Base-by-base conservation (phyloP, 2,888 invertebrate genomes). In the Piscicola geometra region DNA sequence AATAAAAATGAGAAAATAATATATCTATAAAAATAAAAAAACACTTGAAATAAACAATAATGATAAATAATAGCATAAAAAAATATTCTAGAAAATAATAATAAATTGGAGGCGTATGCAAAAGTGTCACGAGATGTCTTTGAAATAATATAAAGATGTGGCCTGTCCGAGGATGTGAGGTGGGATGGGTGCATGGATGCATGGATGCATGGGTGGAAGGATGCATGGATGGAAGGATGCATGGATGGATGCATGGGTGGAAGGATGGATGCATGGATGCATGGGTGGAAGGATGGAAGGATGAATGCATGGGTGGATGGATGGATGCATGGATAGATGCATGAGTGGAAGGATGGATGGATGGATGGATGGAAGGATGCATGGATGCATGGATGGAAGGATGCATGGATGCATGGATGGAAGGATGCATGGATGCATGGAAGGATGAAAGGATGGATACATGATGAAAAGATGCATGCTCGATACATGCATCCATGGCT, bases 11-110 rank as follows among this genome's bases (percentile, higher is more conserved):
- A n/a, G n/a, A n/a, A n/a, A n/a, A n/a, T n/a, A n/a, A n/a, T n/a
- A n/a, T n/a, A n/a, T n/a, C n/a, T n/a, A n/a, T n/a, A n/a, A n/a
- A n/a, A n/a, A n/a, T n/a, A n/a, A n/a, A n/a, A n/a, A n/a, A n/a
- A n/a, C n/a, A n/a, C n/a, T n/a, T 41, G 41, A 64, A 64, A n/a
- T 3, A 64, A 64, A 21, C 9, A 30, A 68, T 9, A 28, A 68
- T 32, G 35, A 68, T 33, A 12, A 33, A 68, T 68, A 28, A 68
- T n/a, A n/a, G n/a, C n/a, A n/a, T n/a, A n/a, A n/a, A n/a, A n/a
- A n/a, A n/a, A n/a, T n/a, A n/a, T n/a, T n/a, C n/a, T n/a, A n/a
- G n/a, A n/a, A n/a, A n/a, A n/a, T n/a, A n/a, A n/a, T n/a, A n/a
- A n/a, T n/a, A n/a, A n/a, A n/a, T n/a, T n/a, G n/a, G n/a, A n/a